Conservation (phyloP, 2,888 invertebrate genomes). For the Endotricha flammealis region DNA sequence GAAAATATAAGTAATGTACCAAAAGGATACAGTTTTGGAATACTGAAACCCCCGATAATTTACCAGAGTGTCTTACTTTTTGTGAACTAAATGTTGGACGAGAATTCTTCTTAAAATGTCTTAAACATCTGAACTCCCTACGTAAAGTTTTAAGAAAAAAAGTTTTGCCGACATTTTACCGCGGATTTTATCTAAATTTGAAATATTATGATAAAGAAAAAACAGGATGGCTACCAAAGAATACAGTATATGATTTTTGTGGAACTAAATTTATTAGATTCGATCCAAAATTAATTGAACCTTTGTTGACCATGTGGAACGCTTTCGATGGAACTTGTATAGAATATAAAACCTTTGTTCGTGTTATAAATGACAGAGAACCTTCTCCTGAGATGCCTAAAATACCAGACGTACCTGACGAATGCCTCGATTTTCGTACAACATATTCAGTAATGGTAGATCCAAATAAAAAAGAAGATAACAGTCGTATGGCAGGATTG, state of each 20-base stretch:
- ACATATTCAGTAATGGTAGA: conserved; percentile 64
- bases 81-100: conserved; percentile 51
- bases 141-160: conserved; percentile 45
- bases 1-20: conserved; percentile 66
- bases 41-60: conserved; percentile 54
- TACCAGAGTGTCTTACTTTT: conserved; percentile 59
- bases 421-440: conserved; percentile 54
- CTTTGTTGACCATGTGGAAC: conserved; percentile 59
- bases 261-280: conserved; percentile 57
- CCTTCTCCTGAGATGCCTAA: conserved; percentile 57
- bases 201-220: conserved; percentile 54
- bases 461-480: conserved; percentile 37
- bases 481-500: conserved; percentile 47
- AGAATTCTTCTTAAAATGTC: conserved; percentile 58
- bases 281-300: conserved; percentile 66
- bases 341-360: conserved; percentile 69
- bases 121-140: conserved; percentile 61
- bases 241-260: conserved; percentile 61
- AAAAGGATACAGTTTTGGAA: conserved; percentile 67
- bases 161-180: conserved; percentile 49
- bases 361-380: conserved; percentile 62
- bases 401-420: conserved; percentile 46
- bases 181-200: conserved; percentile 44
- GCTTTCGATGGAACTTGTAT: conserved; percentile 65
- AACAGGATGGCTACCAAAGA: conserved; percentile 63